Conservation (phyloP, 2,113 vertebrate species). For the Cynoglossus semilaevis region DNA sequence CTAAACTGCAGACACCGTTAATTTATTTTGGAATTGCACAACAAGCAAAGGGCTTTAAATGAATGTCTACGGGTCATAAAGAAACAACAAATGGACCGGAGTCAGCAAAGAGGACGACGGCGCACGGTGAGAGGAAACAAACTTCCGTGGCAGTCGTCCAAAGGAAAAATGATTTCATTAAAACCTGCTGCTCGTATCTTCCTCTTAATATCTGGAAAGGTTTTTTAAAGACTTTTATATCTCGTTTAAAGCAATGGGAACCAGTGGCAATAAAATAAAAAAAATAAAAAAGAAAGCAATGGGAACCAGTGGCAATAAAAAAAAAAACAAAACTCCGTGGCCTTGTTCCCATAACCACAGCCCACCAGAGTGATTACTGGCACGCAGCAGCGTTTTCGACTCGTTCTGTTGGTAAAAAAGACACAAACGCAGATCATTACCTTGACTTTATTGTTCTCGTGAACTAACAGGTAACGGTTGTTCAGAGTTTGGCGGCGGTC, state of each 20-base stretch:
- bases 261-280: constrained; percentile 54
- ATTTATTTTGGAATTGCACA: constrained; percentile 50
- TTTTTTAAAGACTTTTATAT: constrained; percentile 57
- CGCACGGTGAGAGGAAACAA: constrained; percentile 33
- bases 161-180: constrained; percentile 60
- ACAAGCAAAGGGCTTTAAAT: constrained; percentile 52
- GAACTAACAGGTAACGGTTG: background rate
- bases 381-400: background rate
- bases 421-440: constrained; percentile 13
- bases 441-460: constrained; percentile 1
- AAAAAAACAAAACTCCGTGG: constrained; percentile 26
- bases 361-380: constrained; percentile 46
- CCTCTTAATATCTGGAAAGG: constrained; percentile 50
- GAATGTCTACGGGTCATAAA: constrained; percentile 57
- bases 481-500: constrained; percentile 7
- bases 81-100: constrained; percentile 49
- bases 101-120: constrained; percentile 56
- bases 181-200: constrained; percentile 52
- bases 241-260: constrained; percentile 53
- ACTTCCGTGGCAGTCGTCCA: constrained; percentile 50
- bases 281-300: too few relatives aligned
- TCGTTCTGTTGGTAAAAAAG: constrained; percentile 15
- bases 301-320: constrained; percentile 59
- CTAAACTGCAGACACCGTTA: constrained; percentile 33
- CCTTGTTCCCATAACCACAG: constrained; percentile 51